Percentiles rank a stretch among this genome's conserved stretches.
Evolutionary conservation across 2,797 vertebrate genomes (phyloP).

Genomic region (Lemur catta): DNA sequence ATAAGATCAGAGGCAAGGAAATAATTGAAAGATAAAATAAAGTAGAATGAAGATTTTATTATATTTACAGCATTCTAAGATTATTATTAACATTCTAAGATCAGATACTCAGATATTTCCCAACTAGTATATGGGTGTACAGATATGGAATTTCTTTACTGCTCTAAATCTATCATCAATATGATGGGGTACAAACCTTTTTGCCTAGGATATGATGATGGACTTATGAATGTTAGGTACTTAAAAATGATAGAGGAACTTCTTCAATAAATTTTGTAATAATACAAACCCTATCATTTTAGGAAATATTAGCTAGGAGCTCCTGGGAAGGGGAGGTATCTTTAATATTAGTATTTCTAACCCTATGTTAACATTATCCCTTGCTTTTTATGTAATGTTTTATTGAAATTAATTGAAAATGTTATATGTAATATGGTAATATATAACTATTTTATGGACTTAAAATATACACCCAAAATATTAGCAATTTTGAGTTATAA

Average conservation of each 20-base stretch:
- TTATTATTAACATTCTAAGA: neutral
- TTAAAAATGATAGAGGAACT: neutral
- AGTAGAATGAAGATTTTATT: neutral
- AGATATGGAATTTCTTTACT: neutral
- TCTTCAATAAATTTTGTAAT: conserved; percentile 4
- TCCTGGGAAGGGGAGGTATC: neutral
- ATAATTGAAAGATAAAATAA: neutral
- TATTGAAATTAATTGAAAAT: neutral
- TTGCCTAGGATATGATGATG: neutral
- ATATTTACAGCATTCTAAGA: conserved; percentile 16
- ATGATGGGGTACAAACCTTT: neutral
- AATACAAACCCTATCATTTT: neutral
- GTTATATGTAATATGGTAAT: neutral
- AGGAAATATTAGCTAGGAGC: neutral
- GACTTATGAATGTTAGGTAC: neutral
- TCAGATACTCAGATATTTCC: neutral
- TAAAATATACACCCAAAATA: neutral
- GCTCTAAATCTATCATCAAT: neutral
- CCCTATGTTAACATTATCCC: neutral
- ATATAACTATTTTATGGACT: neutral
- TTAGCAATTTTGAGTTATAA: neutral
- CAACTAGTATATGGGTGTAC: neutral
- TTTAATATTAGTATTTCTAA: conserved; percentile 5
- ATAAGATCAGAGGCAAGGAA: neutral
- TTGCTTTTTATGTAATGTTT: neutral